A percentile compares a stretch with the other conserved stretches of the same genome.
Evolutionary conservation across 2,113 vertebrate genomes (phyloP).

Genomic region (Burhinus bistriatus): DNA sequence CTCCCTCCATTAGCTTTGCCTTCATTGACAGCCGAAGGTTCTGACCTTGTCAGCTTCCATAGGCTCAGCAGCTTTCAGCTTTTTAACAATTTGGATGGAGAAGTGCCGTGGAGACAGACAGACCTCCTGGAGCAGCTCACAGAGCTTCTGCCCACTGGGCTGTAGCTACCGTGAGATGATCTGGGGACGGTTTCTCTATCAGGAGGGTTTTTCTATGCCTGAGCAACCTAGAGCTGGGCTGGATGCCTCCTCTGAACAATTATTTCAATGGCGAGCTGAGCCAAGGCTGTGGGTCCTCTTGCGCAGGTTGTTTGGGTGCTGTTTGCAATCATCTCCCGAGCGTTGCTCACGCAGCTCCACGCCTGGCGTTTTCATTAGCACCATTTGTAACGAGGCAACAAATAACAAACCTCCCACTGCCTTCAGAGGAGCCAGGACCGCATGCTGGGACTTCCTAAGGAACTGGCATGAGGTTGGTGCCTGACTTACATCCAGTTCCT

Average conservation of each 20-base stretch:
- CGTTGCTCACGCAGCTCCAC: not conserved
- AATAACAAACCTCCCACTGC: not conserved
- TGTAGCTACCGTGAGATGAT: rapidly evolving
- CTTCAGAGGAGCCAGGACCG: not conserved
- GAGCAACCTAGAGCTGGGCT: not conserved
- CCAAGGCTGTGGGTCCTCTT: not conserved
- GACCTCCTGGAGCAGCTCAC: not conserved
- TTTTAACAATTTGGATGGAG: rapidly evolving
- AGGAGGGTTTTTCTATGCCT: not conserved
- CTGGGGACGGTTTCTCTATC: not conserved
- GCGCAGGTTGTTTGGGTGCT: not conserved
- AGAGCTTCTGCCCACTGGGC: not conserved
- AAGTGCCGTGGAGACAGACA: not conserved
- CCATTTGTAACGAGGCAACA: not conserved
- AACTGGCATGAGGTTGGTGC: rapidly evolving
- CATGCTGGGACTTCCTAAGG: not conserved
- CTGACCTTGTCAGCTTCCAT: not conserved
- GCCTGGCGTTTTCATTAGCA: not conserved
- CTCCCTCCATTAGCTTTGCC: not conserved
- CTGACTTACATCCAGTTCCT: not conserved
- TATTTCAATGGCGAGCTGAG: not conserved
- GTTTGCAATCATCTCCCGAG: not conserved
- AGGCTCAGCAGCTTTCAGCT: not conserved
- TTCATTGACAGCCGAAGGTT: not conserved
- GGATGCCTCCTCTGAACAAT: not conserved